Percentiles rank a stretch among this genome's conserved stretches.
These are phyloP conservation scores for Leptodactylus fuscus DNA, from an alignment of 2,113 vertebrate species.

Conservation along the genomic window DNA sequence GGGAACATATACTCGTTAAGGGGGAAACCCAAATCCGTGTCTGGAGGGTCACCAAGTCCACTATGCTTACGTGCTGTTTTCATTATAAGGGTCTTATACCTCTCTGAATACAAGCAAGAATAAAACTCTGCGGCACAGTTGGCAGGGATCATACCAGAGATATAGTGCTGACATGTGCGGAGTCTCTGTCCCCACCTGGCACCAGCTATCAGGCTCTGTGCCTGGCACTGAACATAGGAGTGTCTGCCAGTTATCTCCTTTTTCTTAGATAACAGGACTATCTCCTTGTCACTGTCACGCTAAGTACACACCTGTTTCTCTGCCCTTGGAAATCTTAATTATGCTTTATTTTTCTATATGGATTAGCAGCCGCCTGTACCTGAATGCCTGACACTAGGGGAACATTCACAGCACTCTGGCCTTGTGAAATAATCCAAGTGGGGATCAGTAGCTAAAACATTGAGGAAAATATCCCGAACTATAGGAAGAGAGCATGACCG, in stretches of 20 bases:
- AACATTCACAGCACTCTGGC: not conserved
- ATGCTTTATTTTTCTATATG: slow-evolving; percentile 8
- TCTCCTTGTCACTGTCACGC: slow-evolving; percentile 56
- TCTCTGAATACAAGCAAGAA: slow-evolving; percentile 25
- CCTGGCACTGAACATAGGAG: slow-evolving; percentile 39
- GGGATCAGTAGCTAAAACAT: not conserved
- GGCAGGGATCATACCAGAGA: slow-evolving; percentile 22
- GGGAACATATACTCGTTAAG: no score
- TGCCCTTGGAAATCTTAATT: slow-evolving; percentile 46
- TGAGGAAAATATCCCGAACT: no score
- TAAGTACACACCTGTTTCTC: slow-evolving; percentile 48
- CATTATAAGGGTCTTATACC: not conserved
- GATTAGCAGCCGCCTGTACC: slow-evolving; percentile 16
- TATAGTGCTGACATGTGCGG: slow-evolving; percentile 40
- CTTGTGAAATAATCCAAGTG: not conserved
- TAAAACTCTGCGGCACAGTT: not conserved
- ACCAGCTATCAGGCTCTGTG: slow-evolving; percentile 25
- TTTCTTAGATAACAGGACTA: slow-evolving; percentile 38
- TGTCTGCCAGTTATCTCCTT: slow-evolving; percentile 40
- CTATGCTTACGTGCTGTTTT: not conserved
- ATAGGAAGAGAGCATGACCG: no score
- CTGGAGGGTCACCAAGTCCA: no score
- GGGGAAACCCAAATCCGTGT: no score
- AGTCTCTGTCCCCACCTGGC: slow-evolving; percentile 34
- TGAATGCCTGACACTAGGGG: not conserved